phyloP scores from a whole-genome alignment of 2,113 vertebrate genomes.

The Lamprotornis superbus region DNA sequence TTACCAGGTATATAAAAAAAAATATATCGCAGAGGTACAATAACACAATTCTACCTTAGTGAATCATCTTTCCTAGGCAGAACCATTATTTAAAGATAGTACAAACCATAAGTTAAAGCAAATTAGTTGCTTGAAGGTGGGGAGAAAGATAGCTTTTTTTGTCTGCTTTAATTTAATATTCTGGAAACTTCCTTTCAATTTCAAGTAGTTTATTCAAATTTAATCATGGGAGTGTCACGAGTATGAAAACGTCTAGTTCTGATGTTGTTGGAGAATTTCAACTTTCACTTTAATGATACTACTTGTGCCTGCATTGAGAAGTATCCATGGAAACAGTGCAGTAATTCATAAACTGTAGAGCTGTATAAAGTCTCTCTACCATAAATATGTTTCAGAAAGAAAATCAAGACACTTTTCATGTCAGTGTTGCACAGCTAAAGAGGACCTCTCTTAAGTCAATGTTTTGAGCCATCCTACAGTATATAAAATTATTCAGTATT shows the following conservation, averaged over 20 bases:
- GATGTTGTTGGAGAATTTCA: neutral
- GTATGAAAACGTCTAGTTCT: neutral
- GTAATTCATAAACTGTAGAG: slow-evolving; percentile 34
- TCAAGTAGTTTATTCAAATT: neutral
- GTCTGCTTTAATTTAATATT: neutral
- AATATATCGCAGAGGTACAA: neutral
- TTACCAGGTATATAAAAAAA: neutral
- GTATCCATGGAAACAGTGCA: slow-evolving; percentile 47
- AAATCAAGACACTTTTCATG: neutral
- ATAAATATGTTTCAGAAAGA: neutral
- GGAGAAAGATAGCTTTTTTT: neutral
- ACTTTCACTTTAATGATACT: neutral
- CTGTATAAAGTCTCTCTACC: neutral
- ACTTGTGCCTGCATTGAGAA: neutral
- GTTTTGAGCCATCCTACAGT: neutral
- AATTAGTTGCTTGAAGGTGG: neutral
- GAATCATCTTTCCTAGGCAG: neutral
- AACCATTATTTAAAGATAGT: neutral
- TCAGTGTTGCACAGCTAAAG: neutral
- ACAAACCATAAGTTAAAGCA: neutral
- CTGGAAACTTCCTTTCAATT: neutral
- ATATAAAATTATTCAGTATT: neutral
- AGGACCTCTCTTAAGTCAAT: neutral
- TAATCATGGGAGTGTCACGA: neutral
- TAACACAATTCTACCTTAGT: neutral